phyloP scores from a whole-genome alignment of 2,113 vertebrate genomes.

The Hippocampus comes region DNA sequence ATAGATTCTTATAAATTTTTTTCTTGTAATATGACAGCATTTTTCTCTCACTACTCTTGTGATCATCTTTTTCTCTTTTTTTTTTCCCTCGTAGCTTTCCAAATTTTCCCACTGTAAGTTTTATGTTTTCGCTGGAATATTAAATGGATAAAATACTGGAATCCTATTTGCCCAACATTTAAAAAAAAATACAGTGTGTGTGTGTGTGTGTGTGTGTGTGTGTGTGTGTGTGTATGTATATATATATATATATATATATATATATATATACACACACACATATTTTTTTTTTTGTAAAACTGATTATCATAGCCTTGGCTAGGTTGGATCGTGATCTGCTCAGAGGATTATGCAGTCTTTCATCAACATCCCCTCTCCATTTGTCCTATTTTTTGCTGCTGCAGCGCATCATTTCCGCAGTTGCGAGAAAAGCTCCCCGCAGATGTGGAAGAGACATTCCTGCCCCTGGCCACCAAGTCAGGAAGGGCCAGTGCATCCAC shows the following conservation, averaged over 20 bases:
- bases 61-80: neutral
- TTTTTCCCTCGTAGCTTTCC: neutral
- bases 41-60: too few relatives aligned
- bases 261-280: too few relatives aligned
- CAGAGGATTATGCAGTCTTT: neutral
- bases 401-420: conserved; percentile 10
- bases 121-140: neutral
- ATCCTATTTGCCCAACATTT: too few relatives aligned
- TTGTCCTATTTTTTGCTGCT: conserved; percentile 5
- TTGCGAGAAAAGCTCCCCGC: conserved; percentile 6
- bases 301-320: neutral
- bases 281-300: too few relatives aligned
- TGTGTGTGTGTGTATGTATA: too few relatives aligned
- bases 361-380: neutral
- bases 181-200: too few relatives aligned
- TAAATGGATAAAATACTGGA: too few relatives aligned
- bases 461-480: conserved; percentile 12
- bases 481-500: conserved; percentile 23
- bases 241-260: too few relatives aligned
- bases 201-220: too few relatives aligned
- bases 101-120: neutral
- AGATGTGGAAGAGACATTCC: conserved; percentile 6
- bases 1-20: too few relatives aligned
- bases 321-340: neutral
- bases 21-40: too few relatives aligned